These are phyloP conservation scores for Serilophus lunatus DNA, from an alignment of 2,113 vertebrate species.

Conservation along the genomic window DNA sequence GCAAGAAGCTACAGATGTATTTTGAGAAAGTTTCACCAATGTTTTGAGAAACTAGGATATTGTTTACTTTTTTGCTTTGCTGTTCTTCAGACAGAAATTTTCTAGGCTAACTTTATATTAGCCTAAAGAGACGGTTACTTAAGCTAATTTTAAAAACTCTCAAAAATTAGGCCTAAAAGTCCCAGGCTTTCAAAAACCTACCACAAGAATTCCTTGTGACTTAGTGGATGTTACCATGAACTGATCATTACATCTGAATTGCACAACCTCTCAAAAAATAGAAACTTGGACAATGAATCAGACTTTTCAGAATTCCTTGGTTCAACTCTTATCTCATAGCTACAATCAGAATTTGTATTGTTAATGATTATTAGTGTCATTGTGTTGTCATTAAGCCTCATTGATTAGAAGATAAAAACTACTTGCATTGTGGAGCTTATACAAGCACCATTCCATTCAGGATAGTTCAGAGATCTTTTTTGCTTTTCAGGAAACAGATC, in stretches of 20 bases:
- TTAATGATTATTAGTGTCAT: neutral
- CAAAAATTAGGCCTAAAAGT: too few relatives aligned
- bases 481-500: neutral
- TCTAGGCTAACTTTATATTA: too few relatives aligned
- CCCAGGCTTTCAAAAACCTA: too few relatives aligned
- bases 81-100: too few relatives aligned
- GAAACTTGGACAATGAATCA: neutral
- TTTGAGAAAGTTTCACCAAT: too few relatives aligned
- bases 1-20: too few relatives aligned
- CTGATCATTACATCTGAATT: neutral
- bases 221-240: neutral
- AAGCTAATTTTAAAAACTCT: too few relatives aligned
- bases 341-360: neutral
- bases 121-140: too few relatives aligned
- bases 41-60: too few relatives aligned
- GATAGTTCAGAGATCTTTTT: neutral
- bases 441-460: neutral
- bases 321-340: neutral
- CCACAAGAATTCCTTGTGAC: too few relatives aligned
- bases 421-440: fast-evolving
- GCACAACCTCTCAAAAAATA: neutral
- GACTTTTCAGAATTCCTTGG: neutral
- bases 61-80: too few relatives aligned
- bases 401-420: neutral
- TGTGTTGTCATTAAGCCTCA: neutral